phyloP scores from a whole-genome alignment of 2,888 invertebrate genomes.

The Galerucella nymphaeae region DNA sequence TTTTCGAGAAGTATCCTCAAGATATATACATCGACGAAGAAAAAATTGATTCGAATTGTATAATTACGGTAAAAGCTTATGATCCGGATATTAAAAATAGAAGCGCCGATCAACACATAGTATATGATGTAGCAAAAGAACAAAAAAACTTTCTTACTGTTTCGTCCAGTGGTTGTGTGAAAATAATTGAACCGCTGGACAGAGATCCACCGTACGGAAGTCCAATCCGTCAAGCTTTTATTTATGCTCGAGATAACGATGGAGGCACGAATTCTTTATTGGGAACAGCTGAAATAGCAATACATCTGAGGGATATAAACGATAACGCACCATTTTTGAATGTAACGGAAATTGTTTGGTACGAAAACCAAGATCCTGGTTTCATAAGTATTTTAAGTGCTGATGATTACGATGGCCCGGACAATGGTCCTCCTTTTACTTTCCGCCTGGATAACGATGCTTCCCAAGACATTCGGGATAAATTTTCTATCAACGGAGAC shows the following conservation, averaged over 20 bases:
- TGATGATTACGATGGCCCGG: constrained; percentile 82
- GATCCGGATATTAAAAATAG: constrained; percentile 88
- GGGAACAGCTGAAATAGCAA: constrained; percentile 75
- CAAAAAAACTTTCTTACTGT: constrained; percentile 79
- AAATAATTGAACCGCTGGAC: constrained; percentile 81
- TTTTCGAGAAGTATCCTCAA: constrained; percentile 77
- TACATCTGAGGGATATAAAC: constrained; percentile 84
- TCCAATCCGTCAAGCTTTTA: constrained; percentile 79
- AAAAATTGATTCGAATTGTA: constrained; percentile 78
- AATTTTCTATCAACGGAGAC: constrained; percentile 77
- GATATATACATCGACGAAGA: constrained; percentile 83
- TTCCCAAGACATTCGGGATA: constrained; percentile 74
- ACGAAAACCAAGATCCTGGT: constrained; percentile 77
- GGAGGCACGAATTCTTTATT: constrained; percentile 74
- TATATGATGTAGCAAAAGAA: constrained; percentile 79
- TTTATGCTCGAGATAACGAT: constrained; percentile 82
- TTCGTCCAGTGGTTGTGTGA: constrained; percentile 80
- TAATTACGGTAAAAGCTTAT: constrained; percentile 79
- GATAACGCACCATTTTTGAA: constrained; percentile 93
- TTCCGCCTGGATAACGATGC: constrained; percentile 76
- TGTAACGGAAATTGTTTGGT: constrained; percentile 84
- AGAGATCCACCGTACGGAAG: constrained; percentile 90
- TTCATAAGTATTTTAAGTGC: constrained; percentile 75
- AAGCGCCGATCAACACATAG: constrained; percentile 80
- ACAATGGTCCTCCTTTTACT: constrained; percentile 88